Base-by-base conservation (phyloP, 1,140 invertebrate genomes). In the Zaprionus camerounensis region DNA sequence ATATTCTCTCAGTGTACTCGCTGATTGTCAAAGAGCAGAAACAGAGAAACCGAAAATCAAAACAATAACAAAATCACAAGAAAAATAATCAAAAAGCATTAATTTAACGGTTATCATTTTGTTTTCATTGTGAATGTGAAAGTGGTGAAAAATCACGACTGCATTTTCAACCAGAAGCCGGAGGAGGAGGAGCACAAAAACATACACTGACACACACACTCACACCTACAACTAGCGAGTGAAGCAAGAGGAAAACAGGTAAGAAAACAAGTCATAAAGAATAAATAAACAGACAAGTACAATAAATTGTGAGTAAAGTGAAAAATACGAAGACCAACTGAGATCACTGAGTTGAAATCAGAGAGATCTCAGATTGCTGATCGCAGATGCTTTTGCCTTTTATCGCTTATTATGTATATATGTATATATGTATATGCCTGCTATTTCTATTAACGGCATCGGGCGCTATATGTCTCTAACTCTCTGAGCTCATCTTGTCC, bases 381-480 rank as follows among this genome's bases (percentile, higher is more conserved):
- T 38, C 36, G 41, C 6, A 46, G 7, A 7, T 46, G 41, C 15
- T 55, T 80, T 59, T 75, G 59, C 65, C 68, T 83, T 41, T 41
- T 41, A 41, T 41, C 38, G 38, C 7, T 17, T 46, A 46, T 34
- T 34, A 34, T 34, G 31, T 26, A 24, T n/a, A 7, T 34, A 31
- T 34, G 20, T 20, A 20, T n/a, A n/a, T n/a, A n/a, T 34, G 31
- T 15, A 38, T 46, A 46, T 17, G 41, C 41, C 41, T 83, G 81
- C 59, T 63, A 80, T 83, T 68, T 77, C 77, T 79, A 86, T 81
- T 79, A 81, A 84, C 81, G 64, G 79, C 82, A 69, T 80, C 66
- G 66, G 34, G 4, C 24, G 62, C 71, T 61, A 51, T 34, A 44
- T 53, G 56, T 49, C 46, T 49, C 7, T 15, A 34, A 34, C 31